Evolutionary conservation across 2,113 vertebrate genomes (phyloP).

Genomic region (Daboia siamensis): DNA sequence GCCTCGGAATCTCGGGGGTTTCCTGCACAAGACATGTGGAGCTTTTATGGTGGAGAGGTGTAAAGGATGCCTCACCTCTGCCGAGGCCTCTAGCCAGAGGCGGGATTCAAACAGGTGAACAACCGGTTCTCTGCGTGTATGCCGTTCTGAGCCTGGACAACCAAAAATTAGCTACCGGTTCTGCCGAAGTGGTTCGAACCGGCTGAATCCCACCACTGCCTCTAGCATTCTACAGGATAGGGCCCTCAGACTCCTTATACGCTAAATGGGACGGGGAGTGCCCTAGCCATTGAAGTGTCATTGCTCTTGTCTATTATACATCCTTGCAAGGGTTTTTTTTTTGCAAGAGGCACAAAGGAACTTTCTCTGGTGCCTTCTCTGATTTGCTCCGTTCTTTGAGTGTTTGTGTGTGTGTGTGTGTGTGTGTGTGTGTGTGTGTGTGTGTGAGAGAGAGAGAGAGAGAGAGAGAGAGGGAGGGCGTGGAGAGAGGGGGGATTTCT

Average conservation of each 20-base stretch:
- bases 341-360: conserved; percentile 49
- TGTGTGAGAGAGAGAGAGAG: no score
- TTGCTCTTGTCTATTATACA: conserved; percentile 37
- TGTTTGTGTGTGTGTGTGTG: no score
- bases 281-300: conserved; percentile 55
- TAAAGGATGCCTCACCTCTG: neutral
- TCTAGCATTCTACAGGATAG: conserved; percentile 31
- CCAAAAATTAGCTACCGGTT: no score
- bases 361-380: conserved; percentile 17
- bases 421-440: no score
- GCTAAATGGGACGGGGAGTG: conserved; percentile 45
- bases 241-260: conserved; percentile 38
- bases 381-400: conserved; percentile 57
- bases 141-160: no score
- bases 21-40: accelerated
- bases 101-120: no score
- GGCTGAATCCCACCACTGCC: no score
- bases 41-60: no score
- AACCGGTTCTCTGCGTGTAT: no score
- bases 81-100: neutral
- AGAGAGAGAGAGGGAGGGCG: neutral
- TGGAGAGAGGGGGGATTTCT: conserved; percentile 11
- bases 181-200: no score
- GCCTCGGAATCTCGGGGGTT: accelerated
- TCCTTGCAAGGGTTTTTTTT: conserved; percentile 54